Percentiles rank a stretch among this genome's conserved stretches.
These are phyloP conservation scores for Nemotelus pantherinus DNA, from an alignment of 2,888 invertebrate genomes.

Conservation along the genomic window DNA sequence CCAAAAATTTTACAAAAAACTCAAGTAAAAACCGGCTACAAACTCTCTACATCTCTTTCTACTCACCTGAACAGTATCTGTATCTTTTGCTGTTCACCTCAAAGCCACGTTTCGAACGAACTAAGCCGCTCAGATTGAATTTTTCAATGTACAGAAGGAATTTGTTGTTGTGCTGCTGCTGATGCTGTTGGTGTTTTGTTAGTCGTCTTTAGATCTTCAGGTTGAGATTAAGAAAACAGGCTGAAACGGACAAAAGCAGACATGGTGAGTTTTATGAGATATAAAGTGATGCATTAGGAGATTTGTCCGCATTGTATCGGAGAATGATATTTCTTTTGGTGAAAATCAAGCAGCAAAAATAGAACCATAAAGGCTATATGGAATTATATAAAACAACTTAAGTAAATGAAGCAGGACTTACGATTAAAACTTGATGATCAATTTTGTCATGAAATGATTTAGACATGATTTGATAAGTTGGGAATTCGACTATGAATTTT, in stretches of 20 bases:
- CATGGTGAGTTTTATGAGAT: neutral
- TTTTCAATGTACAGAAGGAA: constrained; percentile 3
- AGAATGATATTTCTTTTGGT: no score
- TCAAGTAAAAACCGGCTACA: constrained; percentile 29
- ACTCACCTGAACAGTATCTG: constrained; percentile 15
- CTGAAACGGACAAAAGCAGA: neutral
- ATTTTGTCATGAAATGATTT: no score
- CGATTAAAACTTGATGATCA: no score
- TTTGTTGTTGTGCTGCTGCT: constrained; percentile 7
- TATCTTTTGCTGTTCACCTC: constrained; percentile 7
- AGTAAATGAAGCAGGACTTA: no score
- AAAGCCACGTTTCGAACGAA: neutral
- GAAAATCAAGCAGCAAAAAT: no score
- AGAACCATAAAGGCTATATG: no score
- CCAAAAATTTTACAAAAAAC: constrained; percentile 31
- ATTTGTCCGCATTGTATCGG: neutral
- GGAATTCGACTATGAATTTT: no score
- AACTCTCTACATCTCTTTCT: constrained; percentile 18
- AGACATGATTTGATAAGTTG: no score
- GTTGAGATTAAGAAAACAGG: constrained; percentile 35
- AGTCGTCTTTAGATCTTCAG: constrained; percentile 32
- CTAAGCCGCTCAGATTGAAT: constrained; percentile 33
- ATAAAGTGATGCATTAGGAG: constrained; percentile 3
- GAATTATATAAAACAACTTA: no score
- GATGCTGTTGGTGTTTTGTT: constrained; percentile 33